Percentiles rank a stretch among this genome's conserved stretches.
These are phyloP conservation scores for Drosophila virilis DNA, from an alignment of 1,140 invertebrate species.

Conservation along the genomic window DNA sequence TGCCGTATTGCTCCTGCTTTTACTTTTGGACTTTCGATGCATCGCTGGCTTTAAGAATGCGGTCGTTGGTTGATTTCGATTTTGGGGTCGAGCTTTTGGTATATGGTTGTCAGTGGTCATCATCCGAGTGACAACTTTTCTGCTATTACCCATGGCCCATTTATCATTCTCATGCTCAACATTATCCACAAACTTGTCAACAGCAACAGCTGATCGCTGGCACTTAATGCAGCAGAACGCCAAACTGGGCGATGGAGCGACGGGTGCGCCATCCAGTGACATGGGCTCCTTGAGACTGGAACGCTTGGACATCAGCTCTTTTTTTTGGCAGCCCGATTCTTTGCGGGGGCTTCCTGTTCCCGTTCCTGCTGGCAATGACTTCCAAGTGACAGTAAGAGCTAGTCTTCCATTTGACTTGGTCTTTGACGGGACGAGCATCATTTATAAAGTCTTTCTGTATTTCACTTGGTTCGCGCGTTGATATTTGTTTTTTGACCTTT, in stretches of 20 bases:
- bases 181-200: too few species aligned
- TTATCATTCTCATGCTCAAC: neutral
- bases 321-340: too few species aligned
- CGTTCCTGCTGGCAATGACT: too few species aligned
- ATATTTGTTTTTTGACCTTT: neutral
- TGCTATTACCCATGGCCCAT: neutral
- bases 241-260: neutral
- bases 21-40: slow-evolving; percentile 68
- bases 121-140: neutral
- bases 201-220: neutral
- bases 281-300: neutral
- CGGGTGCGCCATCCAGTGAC: neutral
- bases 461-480: neutral
- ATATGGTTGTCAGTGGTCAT: slow-evolving; percentile 27
- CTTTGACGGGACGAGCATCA: neutral
- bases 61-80: slow-evolving; percentile 31
- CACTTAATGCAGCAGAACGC: slow-evolving; percentile 4
- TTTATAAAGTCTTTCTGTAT: slow-evolving; percentile 1
- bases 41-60: slow-evolving; percentile 40
- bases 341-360: neutral
- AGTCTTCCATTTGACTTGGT: neutral
- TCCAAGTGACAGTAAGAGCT: neutral
- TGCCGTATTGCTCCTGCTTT: slow-evolving; percentile 44
- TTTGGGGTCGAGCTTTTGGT: slow-evolving; percentile 39
- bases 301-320: too few species aligned